These are phyloP conservation scores for Macroramphosus scolopax DNA, from an alignment of 2,797 vertebrate genomes.

Conservation along the genomic window DNA sequence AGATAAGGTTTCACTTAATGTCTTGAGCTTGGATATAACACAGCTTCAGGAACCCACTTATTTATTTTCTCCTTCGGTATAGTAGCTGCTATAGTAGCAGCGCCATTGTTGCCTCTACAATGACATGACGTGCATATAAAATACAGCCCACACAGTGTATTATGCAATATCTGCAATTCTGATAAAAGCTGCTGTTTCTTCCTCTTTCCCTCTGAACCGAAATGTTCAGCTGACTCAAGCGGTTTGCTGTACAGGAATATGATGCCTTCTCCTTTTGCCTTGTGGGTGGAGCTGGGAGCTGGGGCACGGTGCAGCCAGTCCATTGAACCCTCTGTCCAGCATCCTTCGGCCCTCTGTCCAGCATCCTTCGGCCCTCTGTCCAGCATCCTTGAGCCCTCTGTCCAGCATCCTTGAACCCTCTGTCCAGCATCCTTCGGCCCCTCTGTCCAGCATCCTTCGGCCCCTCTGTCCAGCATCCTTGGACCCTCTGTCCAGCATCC, in stretches of 20 bases:
- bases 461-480: too few species aligned
- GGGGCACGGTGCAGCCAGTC: not conserved
- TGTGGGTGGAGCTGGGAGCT: slow-evolving; percentile 17
- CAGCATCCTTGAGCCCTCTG: too few species aligned
- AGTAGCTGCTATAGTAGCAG: too few species aligned
- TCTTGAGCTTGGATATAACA: slow-evolving; percentile 30
- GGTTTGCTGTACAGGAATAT: not conserved
- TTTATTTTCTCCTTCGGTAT: too few species aligned
- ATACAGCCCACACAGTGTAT: not conserved
- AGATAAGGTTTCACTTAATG: slow-evolving; percentile 44
- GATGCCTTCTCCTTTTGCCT: slow-evolving; percentile 17
- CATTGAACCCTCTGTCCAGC: too few species aligned
- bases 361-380: too few species aligned
- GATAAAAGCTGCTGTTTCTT: slow-evolving; percentile 21
- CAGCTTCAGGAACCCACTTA: slow-evolving; percentile 21
- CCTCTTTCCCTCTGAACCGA: slow-evolving; percentile 11
- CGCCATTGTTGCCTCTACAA: too few species aligned
- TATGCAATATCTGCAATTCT: slow-evolving; percentile 10
- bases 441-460: too few species aligned
- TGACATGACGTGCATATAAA: slow-evolving; percentile 14
- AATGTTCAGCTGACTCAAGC: slow-evolving; percentile 35
- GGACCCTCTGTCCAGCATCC: too few species aligned
- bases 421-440: too few species aligned
- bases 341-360: too few species aligned
- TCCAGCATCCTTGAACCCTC: too few species aligned